phyloP scores from a whole-genome alignment of 2,113 vertebrate species.

The Micronycteris hirsuta region DNA sequence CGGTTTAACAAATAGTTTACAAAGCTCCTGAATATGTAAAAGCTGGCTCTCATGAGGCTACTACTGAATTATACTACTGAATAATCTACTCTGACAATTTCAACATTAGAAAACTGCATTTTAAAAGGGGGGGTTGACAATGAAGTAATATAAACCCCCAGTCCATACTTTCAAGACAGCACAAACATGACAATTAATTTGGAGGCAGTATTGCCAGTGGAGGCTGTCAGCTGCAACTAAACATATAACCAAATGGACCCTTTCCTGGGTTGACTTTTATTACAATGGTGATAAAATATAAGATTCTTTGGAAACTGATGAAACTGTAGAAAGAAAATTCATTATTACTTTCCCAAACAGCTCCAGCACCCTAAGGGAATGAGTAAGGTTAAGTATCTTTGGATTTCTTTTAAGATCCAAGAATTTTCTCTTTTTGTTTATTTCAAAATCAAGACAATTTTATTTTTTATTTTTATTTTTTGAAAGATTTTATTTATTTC shows the following conservation, averaged over 20 bases:
- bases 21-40: neutral
- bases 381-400: neutral
- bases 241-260: neutral
- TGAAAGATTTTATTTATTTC: too few species aligned
- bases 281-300: neutral
- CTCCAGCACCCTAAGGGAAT: neutral
- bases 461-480: too few species aligned
- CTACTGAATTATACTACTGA: neutral
- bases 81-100: neutral
- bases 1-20: neutral
- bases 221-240: neutral
- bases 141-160: neutral
- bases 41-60: neutral
- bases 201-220: neutral
- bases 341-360: neutral
- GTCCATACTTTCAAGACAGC: neutral
- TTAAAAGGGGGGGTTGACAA: neutral
- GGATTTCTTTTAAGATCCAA: neutral
- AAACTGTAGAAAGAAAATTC: neutral
- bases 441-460: neutral
- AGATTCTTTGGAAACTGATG: neutral
- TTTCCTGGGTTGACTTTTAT: conserved; percentile 6
- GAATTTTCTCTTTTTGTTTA: neutral
- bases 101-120: neutral
- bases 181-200: neutral